Evolutionary conservation across 2,797 vertebrate genomes (phyloP).

Genomic region (Poecilia velifera): DNA sequence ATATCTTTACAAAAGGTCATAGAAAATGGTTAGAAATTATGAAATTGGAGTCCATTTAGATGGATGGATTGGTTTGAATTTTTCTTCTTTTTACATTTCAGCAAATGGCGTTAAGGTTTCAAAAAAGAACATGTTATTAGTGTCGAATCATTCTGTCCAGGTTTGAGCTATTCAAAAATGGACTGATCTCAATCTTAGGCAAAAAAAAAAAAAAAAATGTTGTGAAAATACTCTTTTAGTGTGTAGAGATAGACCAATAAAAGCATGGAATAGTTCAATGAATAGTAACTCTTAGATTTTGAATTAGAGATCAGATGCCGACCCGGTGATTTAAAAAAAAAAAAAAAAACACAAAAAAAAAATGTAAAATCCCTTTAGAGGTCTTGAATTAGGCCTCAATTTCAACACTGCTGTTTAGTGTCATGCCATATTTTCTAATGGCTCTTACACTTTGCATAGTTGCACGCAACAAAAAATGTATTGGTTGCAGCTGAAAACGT

Average conservation of each 20-base stretch:
- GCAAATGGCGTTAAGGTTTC: neutral
- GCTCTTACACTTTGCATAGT: neutral
- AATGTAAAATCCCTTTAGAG: neutral
- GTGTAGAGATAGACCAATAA: neutral
- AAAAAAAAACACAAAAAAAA: no score
- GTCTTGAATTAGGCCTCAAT: neutral
- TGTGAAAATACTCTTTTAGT: neutral
- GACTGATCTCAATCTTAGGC: neutral
- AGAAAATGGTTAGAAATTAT: neutral
- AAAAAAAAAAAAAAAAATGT: no score
- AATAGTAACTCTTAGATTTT: neutral
- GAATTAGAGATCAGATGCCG: neutral
- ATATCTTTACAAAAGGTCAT: neutral
- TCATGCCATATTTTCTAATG: neutral
- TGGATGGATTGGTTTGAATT: neutral
- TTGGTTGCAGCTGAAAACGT: neutral
- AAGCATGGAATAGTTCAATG: neutral
- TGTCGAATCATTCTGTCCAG: neutral
- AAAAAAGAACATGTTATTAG: neutral
- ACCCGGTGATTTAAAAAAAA: no score
- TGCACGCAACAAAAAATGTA: neutral
- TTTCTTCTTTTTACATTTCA: no score
- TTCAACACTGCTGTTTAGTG: neutral
- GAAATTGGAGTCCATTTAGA: neutral
- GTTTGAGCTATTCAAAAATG: neutral